phyloP scores from a whole-genome alignment of 2,113 vertebrate species.

The Leucopsar rothschildi region DNA sequence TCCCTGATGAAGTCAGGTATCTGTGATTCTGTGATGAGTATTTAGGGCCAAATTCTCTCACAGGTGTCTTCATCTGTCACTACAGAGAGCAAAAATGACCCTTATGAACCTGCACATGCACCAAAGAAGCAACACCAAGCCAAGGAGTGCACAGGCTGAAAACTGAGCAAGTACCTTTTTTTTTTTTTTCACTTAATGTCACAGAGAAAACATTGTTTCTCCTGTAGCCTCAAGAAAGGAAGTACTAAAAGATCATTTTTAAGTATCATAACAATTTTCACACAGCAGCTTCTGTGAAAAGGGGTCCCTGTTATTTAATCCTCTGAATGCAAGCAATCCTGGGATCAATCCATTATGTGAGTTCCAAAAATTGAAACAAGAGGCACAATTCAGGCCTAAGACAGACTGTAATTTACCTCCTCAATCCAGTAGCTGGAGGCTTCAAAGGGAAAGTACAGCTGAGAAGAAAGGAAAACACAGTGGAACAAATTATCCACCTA shows the following conservation, averaged over 20 bases:
- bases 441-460: slow-evolving; percentile 47
- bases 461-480: slow-evolving; percentile 49
- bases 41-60: background rate
- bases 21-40: background rate
- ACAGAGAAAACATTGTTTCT: background rate
- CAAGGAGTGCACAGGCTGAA: background rate
- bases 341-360: background rate
- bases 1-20: background rate
- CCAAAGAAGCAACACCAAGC: background rate
- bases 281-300: slow-evolving; percentile 16
- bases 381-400: background rate
- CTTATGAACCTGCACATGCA: background rate
- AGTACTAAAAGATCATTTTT: slow-evolving; percentile 7
- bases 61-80: background rate
- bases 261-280: slow-evolving; percentile 22
- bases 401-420: slow-evolving; percentile 35
- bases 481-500: slow-evolving; percentile 52
- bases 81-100: background rate
- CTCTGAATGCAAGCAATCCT: background rate
- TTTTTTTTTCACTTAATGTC: background rate
- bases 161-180: background rate
- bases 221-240: background rate
- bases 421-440: slow-evolving; percentile 43
- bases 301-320: background rate
- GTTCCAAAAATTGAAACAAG: slow-evolving; percentile 40